Percentiles rank a stretch among this genome's conserved stretches.
Evolutionary conservation across 2,888 invertebrate genomes (phyloP).

Genomic region (Eupithecia abbreviata): DNA sequence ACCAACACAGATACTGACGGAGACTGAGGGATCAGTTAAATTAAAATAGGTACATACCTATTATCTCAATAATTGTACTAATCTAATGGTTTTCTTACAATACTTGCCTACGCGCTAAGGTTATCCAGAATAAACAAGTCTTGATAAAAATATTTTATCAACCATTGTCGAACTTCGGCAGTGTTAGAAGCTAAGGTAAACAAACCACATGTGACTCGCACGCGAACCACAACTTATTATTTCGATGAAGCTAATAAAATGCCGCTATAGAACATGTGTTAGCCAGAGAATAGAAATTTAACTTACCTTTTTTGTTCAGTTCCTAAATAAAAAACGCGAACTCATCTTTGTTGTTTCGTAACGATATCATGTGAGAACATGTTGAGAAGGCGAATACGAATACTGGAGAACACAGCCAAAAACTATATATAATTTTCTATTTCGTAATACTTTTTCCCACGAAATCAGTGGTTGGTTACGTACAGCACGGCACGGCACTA

Average conservation of each 20-base stretch:
- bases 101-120: not conserved
- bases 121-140: not conserved
- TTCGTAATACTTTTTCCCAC: slow-evolving; percentile 60
- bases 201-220: slow-evolving; percentile 43
- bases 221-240: slow-evolving; percentile 12
- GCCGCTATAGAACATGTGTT: slow-evolving; percentile 15
- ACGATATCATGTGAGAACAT: slow-evolving; percentile 47
- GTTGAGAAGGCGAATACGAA: slow-evolving; percentile 42
- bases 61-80: not conserved
- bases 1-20: not conserved
- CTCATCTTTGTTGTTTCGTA: slow-evolving; percentile 54
- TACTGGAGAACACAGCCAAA: slow-evolving; percentile 50
- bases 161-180: not conserved
- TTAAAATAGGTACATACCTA: not conserved
- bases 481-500: slow-evolving; percentile 5
- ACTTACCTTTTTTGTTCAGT: slow-evolving; percentile 44
- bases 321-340: slow-evolving; percentile 35
- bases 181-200: slow-evolving; percentile 41
- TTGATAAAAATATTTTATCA: not conserved
- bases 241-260: not conserved
- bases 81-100: not conserved
- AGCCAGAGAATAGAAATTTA: not conserved
- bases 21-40: not conserved
- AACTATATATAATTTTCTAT: slow-evolving; percentile 54
- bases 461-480: not conserved